Base-by-base conservation (phyloP, 2,113 vertebrate species). In the Notothenia rossii region DNA sequence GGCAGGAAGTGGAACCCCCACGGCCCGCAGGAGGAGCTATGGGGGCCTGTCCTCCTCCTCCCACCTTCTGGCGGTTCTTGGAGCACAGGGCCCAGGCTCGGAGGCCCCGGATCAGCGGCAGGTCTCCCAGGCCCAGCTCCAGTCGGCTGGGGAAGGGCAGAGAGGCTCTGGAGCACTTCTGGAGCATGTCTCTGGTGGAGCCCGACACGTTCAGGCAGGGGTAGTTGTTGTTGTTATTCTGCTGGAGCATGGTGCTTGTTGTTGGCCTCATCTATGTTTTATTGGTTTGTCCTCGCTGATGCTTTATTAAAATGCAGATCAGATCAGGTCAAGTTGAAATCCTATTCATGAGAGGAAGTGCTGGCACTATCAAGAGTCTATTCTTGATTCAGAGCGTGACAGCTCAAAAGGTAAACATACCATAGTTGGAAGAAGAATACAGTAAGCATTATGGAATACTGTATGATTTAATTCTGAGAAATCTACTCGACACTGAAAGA, bases 211-310 rank as follows among this genome's bases (percentile, higher is more conserved):
- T 91, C 71, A 95, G 89, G 81, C 94, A 96, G 15, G 92, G 92
- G 88, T 94, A 93, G 91, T 96, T 96, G 83, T 96, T 96, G 89
- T 96, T 96, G 89, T 96, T 96, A 58, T 96, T 96, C 84, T 95
- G 94, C 88, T 96, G 95, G 22, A 96, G 91, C 93, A 96, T 95
- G 71, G 78, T 66, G 79, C 83, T 72, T 3, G 82, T 74, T 55
- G 69, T 93, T 8, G 86, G 88, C 88, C 91, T 93, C 87, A 89
- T 87, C 56, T 81, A 89, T 76, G 66, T 72, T 86, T 74, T 60
- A 81, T 51, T 43, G 72, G 14, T 58, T 56, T 20, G 54, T 82
- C 51, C 67, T 75, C 17, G 2, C 72, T 65, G 74, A 56, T 77
- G 15, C 64, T 78, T 84, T 77, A 43, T 82, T 63, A 59, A 90